Base-by-base conservation (phyloP, 64 coral and sea anemone species). In the Pachyseris speciosa region DNA sequence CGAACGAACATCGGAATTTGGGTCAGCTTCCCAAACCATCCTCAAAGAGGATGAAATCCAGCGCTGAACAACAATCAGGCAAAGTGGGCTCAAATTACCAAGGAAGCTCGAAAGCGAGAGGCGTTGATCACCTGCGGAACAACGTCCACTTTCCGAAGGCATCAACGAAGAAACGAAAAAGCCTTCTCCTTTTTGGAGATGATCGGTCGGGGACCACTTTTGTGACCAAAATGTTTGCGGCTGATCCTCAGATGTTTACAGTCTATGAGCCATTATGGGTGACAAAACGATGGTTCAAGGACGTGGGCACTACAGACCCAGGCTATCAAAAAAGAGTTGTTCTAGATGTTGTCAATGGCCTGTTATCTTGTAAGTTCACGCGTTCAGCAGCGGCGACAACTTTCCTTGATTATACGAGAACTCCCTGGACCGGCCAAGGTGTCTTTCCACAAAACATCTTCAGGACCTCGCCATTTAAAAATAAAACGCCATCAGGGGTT, bases 181-280 rank as follows among this genome's bases (percentile, higher is more conserved):
- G 74, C 22, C 74, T 90, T 42, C 42, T 90, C 9, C 69, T 83
- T 45, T 79, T 91, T 37, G 88, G 88, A 5, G 53, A 91, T 49
- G 88, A 91, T 78, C 58, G 88, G 17, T 91, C 88, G 2, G 88
- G 88, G 0, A 91, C 88, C 37, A 91, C 88, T 6, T 91, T 91
- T 33, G 26, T 91, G 3, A 91, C 66, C 47, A 76, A 78, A 33
- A 91, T 91, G 88, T 91, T 91, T 71, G 65, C 75, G 6, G 75
- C 74, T 1, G 88, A 91, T 48, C 88, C 75, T 37, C 75, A 91
- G 10, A 79, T 91, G 39, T 91, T 91, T 26, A 91, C 75, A 67
- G 76, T 91, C 1, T 91, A 91, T 47, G 88, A 91, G 44, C 88
- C 88, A 0, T 52, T 91, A 11, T 91, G 88, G 88, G 34, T 91